Conservation (phyloP, 2,797 vertebrate species). For the Oreochromis grahami region DNA sequence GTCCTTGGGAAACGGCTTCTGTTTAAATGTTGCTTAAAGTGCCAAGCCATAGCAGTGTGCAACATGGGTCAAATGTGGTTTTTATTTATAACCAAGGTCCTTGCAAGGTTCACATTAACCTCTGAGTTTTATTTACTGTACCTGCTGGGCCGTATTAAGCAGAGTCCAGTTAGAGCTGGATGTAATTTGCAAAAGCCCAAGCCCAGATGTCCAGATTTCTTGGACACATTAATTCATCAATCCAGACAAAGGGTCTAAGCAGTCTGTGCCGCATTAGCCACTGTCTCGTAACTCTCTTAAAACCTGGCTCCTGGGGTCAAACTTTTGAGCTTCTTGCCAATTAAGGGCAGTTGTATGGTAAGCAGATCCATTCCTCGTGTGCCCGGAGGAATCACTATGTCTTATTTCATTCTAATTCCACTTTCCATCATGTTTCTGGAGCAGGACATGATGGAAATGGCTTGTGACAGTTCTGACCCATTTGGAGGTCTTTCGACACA, state of each 20-base stretch:
- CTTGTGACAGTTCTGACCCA: slow-evolving; percentile 55
- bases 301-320: slow-evolving; percentile 55
- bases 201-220: slow-evolving; percentile 52
- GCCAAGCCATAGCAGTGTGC: background rate
- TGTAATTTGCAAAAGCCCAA: slow-evolving; percentile 14
- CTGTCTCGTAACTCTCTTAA: slow-evolving; percentile 64
- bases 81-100: slow-evolving; percentile 26
- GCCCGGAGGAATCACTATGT: slow-evolving; percentile 41
- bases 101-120: slow-evolving; percentile 12
- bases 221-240: slow-evolving; percentile 48
- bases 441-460: slow-evolving; percentile 42
- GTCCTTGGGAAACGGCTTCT: slow-evolving; percentile 2
- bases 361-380: slow-evolving; percentile 48
- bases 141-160: slow-evolving; percentile 40
- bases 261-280: slow-evolving; percentile 67
- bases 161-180: slow-evolving; percentile 25
- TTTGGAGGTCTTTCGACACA: slow-evolving; percentile 41
- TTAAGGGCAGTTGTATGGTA: slow-evolving; percentile 60
- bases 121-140: slow-evolving; percentile 36
- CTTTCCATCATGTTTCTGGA: slow-evolving; percentile 54
- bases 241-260: slow-evolving; percentile 26
- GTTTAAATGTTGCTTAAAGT: background rate
- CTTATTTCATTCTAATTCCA: slow-evolving; percentile 62
- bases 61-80: slow-evolving; percentile 12
- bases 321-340: slow-evolving; percentile 57